Percentiles rank a stretch among this genome's conserved stretches.
These are phyloP conservation scores for Sericinus montela DNA, from an alignment of 2,888 invertebrate genomes.

Conservation along the genomic window DNA sequence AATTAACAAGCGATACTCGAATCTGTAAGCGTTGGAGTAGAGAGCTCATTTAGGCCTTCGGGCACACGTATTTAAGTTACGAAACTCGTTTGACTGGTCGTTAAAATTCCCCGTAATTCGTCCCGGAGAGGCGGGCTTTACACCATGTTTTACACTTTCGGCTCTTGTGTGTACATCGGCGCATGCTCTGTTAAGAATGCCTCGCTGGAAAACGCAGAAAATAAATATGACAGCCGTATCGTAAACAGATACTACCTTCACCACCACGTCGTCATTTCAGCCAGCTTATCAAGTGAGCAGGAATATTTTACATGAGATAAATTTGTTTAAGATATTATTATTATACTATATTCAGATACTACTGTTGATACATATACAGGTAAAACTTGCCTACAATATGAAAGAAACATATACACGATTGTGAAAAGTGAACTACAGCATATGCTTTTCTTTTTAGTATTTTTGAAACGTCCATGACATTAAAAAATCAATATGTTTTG, in stretches of 20 bases:
- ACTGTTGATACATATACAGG: no score
- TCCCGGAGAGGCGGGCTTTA: slow-evolving; percentile 41
- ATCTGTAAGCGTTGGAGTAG: slow-evolving; percentile 22
- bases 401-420: no score
- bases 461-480: no score
- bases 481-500: no score
- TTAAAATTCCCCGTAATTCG: slow-evolving; percentile 63
- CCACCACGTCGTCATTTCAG: neutral
- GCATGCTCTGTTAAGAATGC: slow-evolving; percentile 20
- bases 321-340: no score
- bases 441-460: no score
- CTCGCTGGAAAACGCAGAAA: slow-evolving; percentile 17
- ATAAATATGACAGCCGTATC: slow-evolving; percentile 15
- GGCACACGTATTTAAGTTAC: slow-evolving; percentile 40
- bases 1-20: slow-evolving; percentile 40
- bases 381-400: no score
- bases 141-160: slow-evolving; percentile 41
- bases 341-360: no score
- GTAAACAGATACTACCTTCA: slow-evolving; percentile 6
- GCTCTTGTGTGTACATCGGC: slow-evolving; percentile 23
- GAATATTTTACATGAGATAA: neutral
- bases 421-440: no score
- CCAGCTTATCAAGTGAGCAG: neutral
- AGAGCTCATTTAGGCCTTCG: slow-evolving; percentile 46
- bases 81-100: slow-evolving; percentile 55